Base-by-base conservation (phyloP, 2,888 invertebrate genomes). In the Drosophila lutescens region DNA sequence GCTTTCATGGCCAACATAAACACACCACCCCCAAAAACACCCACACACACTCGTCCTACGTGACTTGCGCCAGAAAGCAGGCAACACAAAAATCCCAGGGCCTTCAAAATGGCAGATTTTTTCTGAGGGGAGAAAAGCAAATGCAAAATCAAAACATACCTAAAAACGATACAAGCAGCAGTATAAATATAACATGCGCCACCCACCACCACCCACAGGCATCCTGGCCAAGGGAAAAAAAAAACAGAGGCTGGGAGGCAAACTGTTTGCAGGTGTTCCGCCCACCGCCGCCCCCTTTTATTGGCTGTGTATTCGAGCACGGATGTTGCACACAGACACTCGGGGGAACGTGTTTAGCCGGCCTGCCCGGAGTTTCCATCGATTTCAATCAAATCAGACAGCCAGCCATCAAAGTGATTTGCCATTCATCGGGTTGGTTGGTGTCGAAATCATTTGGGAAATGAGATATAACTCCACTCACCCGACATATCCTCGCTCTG, bases 401-500 rank as follows among this genome's bases (percentile, higher is more conserved):
- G 38, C 58, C 38, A 47, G 36, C 70, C 26, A 26, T 58, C 47
- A 54, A 15, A 15, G 20, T 34, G 61, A 43, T 44, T 74, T 40
- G 4, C 38, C 15, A 38, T 38, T 50, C 15, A 41, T 38, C 20
- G 38, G 23, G 23, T 69, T 32, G 26, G 26, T 26, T 26, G n/a
- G 10, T 12, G 6, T 32, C 47, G n/a, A 67, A 51, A 10, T 44
- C 30, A 40, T 6, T 53, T 15, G 13, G 38, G 36, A 30, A n/a
- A 15, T 47, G 15, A 4, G 30, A 7, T 5, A 34, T n/a, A 23
- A 9, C 20, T 26, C 92, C 93, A 89, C 94, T 94, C 88, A 94
- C 94, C 91, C 51, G 93, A 91, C 93, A 94, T 83, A 92, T 94
- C 91, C 85, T 92, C 91, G 80, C 93, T 91, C 66, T 92, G 91